Evolutionary conservation across 35 echinoderm and acorn worm genomes (phyloP), one percentile per base, ranked within the genome.

Genomic region (Lytechinus pictus): DNA sequence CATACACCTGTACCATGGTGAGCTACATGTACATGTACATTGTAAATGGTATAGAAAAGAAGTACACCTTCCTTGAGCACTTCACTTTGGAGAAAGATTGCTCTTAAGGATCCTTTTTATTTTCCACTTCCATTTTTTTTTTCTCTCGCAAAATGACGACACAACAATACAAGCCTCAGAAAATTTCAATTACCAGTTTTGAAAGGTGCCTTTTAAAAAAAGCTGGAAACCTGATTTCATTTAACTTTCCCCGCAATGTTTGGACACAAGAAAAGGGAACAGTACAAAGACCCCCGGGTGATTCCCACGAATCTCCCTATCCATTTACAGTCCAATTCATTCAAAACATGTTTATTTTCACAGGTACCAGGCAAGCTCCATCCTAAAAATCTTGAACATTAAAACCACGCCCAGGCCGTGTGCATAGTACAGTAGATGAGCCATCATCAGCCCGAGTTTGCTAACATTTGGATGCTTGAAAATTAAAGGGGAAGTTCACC

Each of bases 291-390:
- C 66, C 66, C 61, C 66, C 0, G 14, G 16, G 3, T 6, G 21
- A 79, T 79, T 79, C 66, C 66, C 66, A 79, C 66, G 66, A 79
- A 19, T 13, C 33, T 44, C 66, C 66, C 66, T 1, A 79, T 79
- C 66, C 66, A 19, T 79, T n/a, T 24, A 79, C 19, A n/a, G 66
- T 79, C 66, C 66, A n/a, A 16, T 79, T 79, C 16, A 79, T 79
- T 79, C 66, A 79, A 79, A 79, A 79, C 66, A 79, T 79, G 66
- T 79, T 79, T 79, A 79, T 79, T 79, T 79, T 79, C 66, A 79
- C 66, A 79, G n/a, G 66, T 14, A 4, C 19, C n/a, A 6, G 24
- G 21, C 66, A 4, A 24, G 16, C 66, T 24, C 66, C 66, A 44
- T 24, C 66, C 19, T 24, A 13, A 79, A 0, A 79, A 79, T 24